Percentiles rank a stretch among this genome's conserved stretches.
phyloP scores from a whole-genome alignment of 2,113 vertebrate genomes.

The Microcebus ravelobensis region DNA sequence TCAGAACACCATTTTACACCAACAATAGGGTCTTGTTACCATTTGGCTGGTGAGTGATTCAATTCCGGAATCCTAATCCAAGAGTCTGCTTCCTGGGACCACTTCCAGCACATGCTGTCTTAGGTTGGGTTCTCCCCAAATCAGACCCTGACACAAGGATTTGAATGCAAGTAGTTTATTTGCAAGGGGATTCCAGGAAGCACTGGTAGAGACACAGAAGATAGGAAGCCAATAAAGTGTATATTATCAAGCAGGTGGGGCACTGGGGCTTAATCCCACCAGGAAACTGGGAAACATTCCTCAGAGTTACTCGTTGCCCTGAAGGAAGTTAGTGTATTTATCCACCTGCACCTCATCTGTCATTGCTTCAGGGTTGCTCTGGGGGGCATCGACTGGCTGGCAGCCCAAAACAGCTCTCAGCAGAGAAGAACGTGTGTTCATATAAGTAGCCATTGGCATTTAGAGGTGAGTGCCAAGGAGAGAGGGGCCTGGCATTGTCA shows the following conservation, averaged over 20 bases:
- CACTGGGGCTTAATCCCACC: neutral
- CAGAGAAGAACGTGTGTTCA: neutral
- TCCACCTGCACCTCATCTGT: neutral
- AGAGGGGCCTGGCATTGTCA: neutral
- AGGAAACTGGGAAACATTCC: neutral
- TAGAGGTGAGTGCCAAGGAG: neutral
- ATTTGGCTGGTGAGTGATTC: neutral
- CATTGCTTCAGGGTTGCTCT: neutral
- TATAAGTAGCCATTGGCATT: neutral
- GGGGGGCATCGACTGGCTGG: neutral
- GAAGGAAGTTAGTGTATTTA: neutral
- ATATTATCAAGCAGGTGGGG: neutral
- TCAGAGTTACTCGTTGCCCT: neutral
- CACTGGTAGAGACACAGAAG: neutral
- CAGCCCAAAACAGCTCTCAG: neutral
- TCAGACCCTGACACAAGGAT: neutral
- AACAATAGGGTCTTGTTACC: neutral
- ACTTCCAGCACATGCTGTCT: neutral
- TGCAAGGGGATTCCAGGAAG: neutral
- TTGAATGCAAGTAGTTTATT: neutral
- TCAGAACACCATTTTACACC: neutral
- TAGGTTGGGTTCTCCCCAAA: neutral
- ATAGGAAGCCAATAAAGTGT: neutral
- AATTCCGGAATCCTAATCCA: neutral
- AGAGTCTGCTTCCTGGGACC: neutral